These are phyloP conservation scores for Sturnira hondurensis DNA, from an alignment of 2,113 vertebrate genomes.

Conservation along the genomic window DNA sequence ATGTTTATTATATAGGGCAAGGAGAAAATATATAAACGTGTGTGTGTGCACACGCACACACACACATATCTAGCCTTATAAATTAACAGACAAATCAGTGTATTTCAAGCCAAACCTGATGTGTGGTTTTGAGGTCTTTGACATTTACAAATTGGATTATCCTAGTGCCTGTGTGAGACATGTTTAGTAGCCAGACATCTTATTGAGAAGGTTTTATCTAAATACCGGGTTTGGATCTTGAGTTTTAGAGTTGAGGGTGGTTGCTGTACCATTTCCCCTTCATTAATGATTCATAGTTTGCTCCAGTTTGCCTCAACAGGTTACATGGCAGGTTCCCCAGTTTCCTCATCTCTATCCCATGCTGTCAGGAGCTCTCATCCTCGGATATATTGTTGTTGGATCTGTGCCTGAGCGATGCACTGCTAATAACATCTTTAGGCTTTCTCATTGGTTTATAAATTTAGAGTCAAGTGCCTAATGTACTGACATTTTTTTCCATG, in stretches of 20 bases:
- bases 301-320: not conserved
- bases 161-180: not conserved
- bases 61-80: not conserved
- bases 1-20: not conserved
- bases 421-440: not conserved
- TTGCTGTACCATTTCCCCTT: not conserved
- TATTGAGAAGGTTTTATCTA: not conserved
- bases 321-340: not conserved
- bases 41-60: not conserved
- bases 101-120: constrained; percentile 35
- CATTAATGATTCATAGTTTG: not conserved
- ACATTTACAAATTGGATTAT: constrained; percentile 21
- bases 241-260: not conserved
- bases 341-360: not conserved
- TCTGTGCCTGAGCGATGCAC: not conserved
- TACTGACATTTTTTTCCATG: not conserved
- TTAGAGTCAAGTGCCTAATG: not conserved
- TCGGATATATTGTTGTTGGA: constrained; percentile 2
- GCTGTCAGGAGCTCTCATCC: not conserved
- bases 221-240: not conserved
- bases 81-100: not conserved
- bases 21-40: not conserved
- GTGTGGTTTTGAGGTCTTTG: not conserved
- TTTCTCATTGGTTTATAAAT: not conserved
- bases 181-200: not conserved